Base-by-base conservation (phyloP, 2,113 vertebrate genomes). In the Charadrius vociferus region DNA sequence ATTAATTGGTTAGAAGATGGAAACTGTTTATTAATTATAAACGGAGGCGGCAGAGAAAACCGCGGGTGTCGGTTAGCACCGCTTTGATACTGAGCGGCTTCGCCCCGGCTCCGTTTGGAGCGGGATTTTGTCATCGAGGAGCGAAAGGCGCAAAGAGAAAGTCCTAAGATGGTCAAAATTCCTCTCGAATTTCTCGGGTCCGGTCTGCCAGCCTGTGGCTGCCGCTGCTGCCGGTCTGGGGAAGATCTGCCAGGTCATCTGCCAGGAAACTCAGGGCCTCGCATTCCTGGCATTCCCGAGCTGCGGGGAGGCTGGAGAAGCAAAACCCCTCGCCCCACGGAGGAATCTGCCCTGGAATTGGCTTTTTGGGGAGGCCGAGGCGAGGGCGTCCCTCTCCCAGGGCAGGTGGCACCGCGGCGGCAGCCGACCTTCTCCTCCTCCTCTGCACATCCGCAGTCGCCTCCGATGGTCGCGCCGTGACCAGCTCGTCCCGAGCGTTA, bases 381-480 rank as follows among this genome's bases (percentile, higher is more conserved):
- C 1, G 4, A 58, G 59, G 74, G 52, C 3, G 14, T 27, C 66
- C 66, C 36, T 32, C 37, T n/a, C 22, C 20, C 0, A 7, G 20
- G 55, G 62, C 53, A 9, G 29, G 41, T 16, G 59, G 16, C 20
- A 6, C 27, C 3, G 7, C 24, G 47, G 14, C 3, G 2, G 18
- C 12, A 65, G 45, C 45, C 7, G 3, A 21, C 47, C 39, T 17
- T 5, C 62, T 50, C 34, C 39, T 16, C n/a, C n/a, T n/a, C n/a
- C n/a, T n/a, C n/a, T 19, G 45, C 0, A 2, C 20, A 5, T 14
- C 24, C 14, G 17, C 4, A 2, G n/a, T 7, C 2, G 3, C n/a
- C n/a, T 20, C 11, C 1, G 37, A 10, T 2, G 45, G 26, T 26
- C 20, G 2, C 0, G 9, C 30, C 12, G 2, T 2, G 22, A 15